Evolutionary conservation across 2,888 invertebrate species (phyloP).

Genomic region (Oithona nana): DNA sequence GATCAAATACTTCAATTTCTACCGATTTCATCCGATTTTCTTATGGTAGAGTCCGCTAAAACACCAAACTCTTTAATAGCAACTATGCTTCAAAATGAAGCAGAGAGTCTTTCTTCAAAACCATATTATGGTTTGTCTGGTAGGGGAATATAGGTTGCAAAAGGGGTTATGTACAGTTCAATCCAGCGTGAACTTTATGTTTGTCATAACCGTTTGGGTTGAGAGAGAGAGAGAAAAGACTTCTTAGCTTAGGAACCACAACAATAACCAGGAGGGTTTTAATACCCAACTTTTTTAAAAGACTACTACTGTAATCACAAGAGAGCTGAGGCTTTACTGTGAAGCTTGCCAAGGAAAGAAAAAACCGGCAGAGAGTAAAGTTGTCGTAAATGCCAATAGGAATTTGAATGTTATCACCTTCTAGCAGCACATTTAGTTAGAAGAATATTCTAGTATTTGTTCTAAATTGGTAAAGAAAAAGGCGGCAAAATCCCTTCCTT

Average conservation of each 20-base stretch:
- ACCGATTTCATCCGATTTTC: no score
- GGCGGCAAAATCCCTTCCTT: no score
- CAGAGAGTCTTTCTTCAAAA: no score
- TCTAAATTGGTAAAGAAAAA: not conserved
- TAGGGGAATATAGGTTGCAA: not conserved
- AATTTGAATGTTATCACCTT: not conserved
- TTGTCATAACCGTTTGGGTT: not conserved
- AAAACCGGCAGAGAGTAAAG: not conserved
- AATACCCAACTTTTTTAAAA: no score
- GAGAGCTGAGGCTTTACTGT: no score
- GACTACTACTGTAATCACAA: no score
- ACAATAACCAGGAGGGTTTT: not conserved
- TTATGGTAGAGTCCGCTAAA: no score
- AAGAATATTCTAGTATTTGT: not conserved
- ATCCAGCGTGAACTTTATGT: not conserved
- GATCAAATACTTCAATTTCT: no score
- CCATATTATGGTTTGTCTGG: no score
- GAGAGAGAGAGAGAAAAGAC: not conserved
- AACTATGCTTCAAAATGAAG: no score
- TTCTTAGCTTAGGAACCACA: not conserved
- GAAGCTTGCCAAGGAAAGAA: not conserved
- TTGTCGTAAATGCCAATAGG: not conserved
- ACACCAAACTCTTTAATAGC: no score
- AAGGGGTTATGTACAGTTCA: not conserved
- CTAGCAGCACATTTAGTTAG: not conserved